Conservation (phyloP, 2,888 invertebrate species). For the Drosophila gaucha region DNA sequence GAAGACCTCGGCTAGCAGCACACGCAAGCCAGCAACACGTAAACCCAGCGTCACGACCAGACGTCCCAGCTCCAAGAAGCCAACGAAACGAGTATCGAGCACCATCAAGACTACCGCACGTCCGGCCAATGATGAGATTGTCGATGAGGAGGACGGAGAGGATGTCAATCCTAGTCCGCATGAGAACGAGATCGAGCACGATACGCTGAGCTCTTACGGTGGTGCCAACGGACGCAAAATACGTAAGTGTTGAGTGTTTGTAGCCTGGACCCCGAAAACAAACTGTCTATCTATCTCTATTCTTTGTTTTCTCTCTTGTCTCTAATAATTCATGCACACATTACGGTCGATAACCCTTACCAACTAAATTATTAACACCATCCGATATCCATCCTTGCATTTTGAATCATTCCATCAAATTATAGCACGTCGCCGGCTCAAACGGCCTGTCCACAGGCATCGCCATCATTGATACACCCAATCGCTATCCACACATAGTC, state of each 20-base stretch:
- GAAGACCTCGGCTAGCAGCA: constrained; percentile 76
- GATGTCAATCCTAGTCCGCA: constrained; percentile 76
- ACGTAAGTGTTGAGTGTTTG: constrained; percentile 82
- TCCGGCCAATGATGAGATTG: constrained; percentile 76
- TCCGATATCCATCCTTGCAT: constrained; percentile 19
- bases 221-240: constrained; percentile 81
- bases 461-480: constrained; percentile 51
- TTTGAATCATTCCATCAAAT: constrained; percentile 36
- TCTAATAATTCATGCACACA: constrained; percentile 63
- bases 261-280: constrained; percentile 76
- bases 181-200: constrained; percentile 80
- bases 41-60: constrained; percentile 84
- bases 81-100: constrained; percentile 76
- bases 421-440: constrained; percentile 69
- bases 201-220: constrained; percentile 66
- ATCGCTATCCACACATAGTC: constrained; percentile 33
- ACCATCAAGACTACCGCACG: constrained; percentile 79
- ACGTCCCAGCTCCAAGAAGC: constrained; percentile 82
- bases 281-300: constrained; percentile 62
- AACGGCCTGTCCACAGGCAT: constrained; percentile 60
- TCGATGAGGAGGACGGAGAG: constrained; percentile 82
- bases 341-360: constrained; percentile 17
- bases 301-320: constrained; percentile 54
- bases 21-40: constrained; percentile 74
- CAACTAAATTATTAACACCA: constrained; percentile 6